Base-by-base conservation (phyloP, 1,140 invertebrate genomes). In the Diorhabda carinulata region DNA sequence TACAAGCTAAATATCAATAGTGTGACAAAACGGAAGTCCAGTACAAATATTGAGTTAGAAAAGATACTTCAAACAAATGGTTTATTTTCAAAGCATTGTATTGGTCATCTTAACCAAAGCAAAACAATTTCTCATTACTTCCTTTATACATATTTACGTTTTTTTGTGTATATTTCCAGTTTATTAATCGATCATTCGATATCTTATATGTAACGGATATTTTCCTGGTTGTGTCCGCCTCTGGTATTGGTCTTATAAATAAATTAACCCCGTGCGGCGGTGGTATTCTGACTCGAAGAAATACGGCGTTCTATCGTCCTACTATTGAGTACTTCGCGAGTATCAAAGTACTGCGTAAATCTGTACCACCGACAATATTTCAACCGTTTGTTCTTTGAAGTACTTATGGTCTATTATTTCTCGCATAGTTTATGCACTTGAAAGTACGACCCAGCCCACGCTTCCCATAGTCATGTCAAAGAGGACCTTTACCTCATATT, bases 331-430 rank as follows among this genome's bases (percentile, higher is more conserved):
- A 52, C 47, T 52, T n/a, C 47, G 6, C 47, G 47, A 52, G 47
- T 52, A 43, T 44, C 9, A n/a, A 25, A 42, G 57, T 67, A 61
- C 52, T 67, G 44, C 43, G 58, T 61, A 61, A 67, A 67, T 67
- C 59, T 61, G 43, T 45, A 56, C 44, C 52, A 52, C 6, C 57
- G 57, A 41, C 57, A 25, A 52, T 67, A 67, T 67, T 58, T 67
- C 66, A 67, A 67, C 57, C 25, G 66, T 65, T 5, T 47, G 64
- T 40, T 65, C 64, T 41, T 41, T 9, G 67, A 71, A 67, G 69
- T 72, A 72, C 70, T 72, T 72, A 72, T 66, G 64, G 67, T 64
- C 70, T 72, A 72, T 72, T 72, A 72, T 72, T 72, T 72, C 64
- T 67, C 70, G 58, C 67, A 66, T 71, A 56, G 70, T 71, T 71